Conservation (phyloP, 2,113 vertebrate species). For the Danionella cerebrum region DNA sequence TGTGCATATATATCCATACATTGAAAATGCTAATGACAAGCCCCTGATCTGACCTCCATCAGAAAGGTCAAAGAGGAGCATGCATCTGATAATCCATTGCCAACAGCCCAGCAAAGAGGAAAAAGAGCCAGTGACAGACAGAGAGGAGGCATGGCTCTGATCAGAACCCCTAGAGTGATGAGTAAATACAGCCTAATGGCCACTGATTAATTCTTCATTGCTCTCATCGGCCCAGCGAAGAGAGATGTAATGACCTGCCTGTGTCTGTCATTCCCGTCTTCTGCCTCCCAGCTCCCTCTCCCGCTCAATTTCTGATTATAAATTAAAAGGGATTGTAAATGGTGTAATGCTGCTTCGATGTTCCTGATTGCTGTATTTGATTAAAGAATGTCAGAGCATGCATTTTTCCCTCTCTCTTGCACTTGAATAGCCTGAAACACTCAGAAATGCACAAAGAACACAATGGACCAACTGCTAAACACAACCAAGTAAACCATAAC, state of each 20-base stretch:
- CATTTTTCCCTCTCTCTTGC: slow-evolving; percentile 57
- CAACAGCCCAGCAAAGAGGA: slow-evolving; percentile 10
- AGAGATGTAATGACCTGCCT: slow-evolving; percentile 88
- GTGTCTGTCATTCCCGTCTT: slow-evolving; percentile 35
- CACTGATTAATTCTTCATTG: slow-evolving; percentile 99
- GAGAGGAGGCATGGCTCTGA: slow-evolving; percentile 43
- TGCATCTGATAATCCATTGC: slow-evolving; percentile 36
- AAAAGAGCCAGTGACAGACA: not conserved
- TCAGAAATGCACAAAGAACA: slow-evolving; percentile 56
- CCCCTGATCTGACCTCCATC: slow-evolving; percentile 38
- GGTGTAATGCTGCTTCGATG: slow-evolving; percentile 86
- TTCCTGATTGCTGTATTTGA: slow-evolving; percentile 78
- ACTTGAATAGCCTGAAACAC: slow-evolving; percentile 46
- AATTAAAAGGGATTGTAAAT: slow-evolving; percentile 95
- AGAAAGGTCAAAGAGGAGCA: slow-evolving; percentile 40
- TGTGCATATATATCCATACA: not conserved
- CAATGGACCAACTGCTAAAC: slow-evolving; percentile 56
- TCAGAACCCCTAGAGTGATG: slow-evolving; percentile 58
- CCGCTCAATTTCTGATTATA: slow-evolving; percentile 93
- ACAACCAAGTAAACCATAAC: slow-evolving; percentile 45
- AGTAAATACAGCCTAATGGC: slow-evolving; percentile 92
- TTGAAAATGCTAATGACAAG: slow-evolving; percentile 4
- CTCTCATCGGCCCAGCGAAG: slow-evolving; percentile 92
- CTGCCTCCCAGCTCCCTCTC: slow-evolving; percentile 65
- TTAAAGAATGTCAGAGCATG: slow-evolving; percentile 71